These are phyloP conservation scores for Speoplatyrhinus poulsoni DNA, from an alignment of 2,113 vertebrate genomes.

Conservation along the genomic window DNA sequence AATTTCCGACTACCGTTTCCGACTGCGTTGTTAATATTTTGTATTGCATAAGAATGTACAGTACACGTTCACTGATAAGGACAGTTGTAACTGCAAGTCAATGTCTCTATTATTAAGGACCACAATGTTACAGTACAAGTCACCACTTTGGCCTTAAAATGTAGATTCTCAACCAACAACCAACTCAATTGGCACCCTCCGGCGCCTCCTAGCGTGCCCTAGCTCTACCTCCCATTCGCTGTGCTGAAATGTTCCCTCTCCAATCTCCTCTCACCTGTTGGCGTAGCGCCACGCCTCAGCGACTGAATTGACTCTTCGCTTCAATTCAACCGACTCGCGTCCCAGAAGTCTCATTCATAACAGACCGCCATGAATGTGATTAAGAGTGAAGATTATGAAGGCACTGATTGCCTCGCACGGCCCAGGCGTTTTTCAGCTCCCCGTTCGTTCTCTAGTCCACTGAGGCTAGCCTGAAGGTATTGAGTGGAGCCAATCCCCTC, in stretches of 20 bases:
- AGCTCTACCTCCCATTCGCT: constrained; percentile 19
- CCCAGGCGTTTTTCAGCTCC: constrained; percentile 25
- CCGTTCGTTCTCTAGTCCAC: constrained; percentile 23
- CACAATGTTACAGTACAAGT: background rate
- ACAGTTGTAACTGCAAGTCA: too few species aligned
- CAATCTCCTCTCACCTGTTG: constrained; percentile 12
- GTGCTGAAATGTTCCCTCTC: constrained; percentile 6
- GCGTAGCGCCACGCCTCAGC: background rate
- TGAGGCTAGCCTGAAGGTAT: constrained; percentile 41
- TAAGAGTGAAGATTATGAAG: constrained; percentile 23
- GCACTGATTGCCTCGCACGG: constrained; percentile 24
- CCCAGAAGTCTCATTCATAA: constrained; percentile 20
- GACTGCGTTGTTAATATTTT: too few species aligned
- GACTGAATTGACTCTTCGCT: background rate
- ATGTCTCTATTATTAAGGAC: too few species aligned
- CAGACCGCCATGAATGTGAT: constrained; percentile 20
- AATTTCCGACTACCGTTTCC: too few species aligned
- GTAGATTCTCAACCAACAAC: background rate
- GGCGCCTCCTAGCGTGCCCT: background rate
- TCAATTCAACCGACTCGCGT: background rate
- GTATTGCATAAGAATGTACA: too few species aligned
- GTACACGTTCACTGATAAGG: too few species aligned
- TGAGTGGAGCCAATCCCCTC: constrained; percentile 45
- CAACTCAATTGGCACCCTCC: background rate
- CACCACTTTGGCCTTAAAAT: background rate